Percentiles rank a stretch among this genome's conserved stretches.
Conservation (phyloP, 2,888 invertebrate genomes). For the Lasioglossum morio region DNA sequence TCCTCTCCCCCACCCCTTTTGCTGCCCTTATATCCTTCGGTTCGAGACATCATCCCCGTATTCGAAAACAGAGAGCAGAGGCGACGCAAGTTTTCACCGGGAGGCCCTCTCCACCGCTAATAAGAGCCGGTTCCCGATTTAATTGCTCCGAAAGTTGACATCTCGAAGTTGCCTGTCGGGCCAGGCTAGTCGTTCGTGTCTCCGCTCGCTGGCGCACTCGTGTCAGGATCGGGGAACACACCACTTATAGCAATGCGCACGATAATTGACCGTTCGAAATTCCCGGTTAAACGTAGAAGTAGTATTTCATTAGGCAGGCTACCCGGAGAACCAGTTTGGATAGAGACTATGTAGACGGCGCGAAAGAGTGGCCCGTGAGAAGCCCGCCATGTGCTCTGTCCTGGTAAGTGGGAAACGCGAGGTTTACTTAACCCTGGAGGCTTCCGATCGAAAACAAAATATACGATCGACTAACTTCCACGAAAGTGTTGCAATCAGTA, state of each 20-base stretch:
- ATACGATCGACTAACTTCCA: constrained; percentile 32
- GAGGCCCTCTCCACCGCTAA: constrained; percentile 3
- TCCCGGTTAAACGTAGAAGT: background rate
- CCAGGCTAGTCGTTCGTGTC: background rate
- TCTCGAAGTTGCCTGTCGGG: background rate
- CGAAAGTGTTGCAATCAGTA: background rate
- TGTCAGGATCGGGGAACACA: background rate
- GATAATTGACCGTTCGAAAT: background rate
- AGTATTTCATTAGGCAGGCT: constrained; percentile 51
- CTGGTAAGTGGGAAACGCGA: constrained; percentile 69
- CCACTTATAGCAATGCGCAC: background rate
- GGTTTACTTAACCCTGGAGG: constrained; percentile 77
- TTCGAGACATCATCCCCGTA: constrained; percentile 72
- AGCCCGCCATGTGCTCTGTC: constrained; percentile 69
- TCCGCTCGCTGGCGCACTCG: background rate
- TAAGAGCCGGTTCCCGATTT: constrained; percentile 37
- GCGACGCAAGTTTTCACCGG: constrained; percentile 67
- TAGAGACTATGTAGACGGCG: constrained; percentile 38
- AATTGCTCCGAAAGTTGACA: constrained; percentile 3
- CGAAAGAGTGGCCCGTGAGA: constrained; percentile 70
- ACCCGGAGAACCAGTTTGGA: constrained; percentile 22
- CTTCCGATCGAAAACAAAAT: constrained; percentile 43
- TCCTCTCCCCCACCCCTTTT: constrained; percentile 42
- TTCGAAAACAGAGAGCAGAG: constrained; percentile 65
- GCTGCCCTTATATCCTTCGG: constrained; percentile 44